Evolutionary conservation across 2,113 vertebrate genomes (phyloP).

Genomic region (Chroicocephalus ridibundus): DNA sequence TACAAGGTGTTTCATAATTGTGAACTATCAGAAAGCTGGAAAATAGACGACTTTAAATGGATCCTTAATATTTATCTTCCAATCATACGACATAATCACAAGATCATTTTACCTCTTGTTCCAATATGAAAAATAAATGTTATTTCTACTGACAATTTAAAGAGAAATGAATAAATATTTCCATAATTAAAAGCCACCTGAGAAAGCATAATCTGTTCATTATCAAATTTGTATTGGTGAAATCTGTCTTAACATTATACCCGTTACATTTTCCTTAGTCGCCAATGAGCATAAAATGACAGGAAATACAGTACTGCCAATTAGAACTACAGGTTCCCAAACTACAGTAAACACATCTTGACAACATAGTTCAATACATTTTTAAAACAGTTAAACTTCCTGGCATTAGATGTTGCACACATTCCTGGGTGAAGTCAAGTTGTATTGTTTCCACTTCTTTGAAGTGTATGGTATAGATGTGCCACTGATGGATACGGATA

Average conservation of each 20-base stretch:
- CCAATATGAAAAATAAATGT: slow-evolving; percentile 11
- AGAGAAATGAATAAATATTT: slow-evolving; percentile 21
- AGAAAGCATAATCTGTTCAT: neutral
- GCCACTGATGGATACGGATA: neutral
- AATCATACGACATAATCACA: neutral
- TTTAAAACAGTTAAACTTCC: neutral
- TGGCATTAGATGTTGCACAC: neutral
- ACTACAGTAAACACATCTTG: neutral
- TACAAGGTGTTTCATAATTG: neutral
- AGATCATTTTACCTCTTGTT: neutral
- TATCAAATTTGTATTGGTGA: neutral
- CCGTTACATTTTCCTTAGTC: neutral
- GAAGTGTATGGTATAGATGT: neutral
- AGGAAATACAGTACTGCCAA: neutral
- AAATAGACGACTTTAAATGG: neutral
- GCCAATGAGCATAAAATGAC: neutral
- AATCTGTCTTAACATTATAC: neutral
- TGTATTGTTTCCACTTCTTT: neutral
- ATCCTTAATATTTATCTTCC: neutral
- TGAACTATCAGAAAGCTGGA: neutral
- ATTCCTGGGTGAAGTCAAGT: neutral
- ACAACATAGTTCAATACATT: neutral
- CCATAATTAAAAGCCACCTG: neutral
- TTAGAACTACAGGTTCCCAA: neutral
- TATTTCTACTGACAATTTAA: neutral